Conservation (phyloP, 2,113 vertebrate species). For the Protomyctophum bolini region DNA sequence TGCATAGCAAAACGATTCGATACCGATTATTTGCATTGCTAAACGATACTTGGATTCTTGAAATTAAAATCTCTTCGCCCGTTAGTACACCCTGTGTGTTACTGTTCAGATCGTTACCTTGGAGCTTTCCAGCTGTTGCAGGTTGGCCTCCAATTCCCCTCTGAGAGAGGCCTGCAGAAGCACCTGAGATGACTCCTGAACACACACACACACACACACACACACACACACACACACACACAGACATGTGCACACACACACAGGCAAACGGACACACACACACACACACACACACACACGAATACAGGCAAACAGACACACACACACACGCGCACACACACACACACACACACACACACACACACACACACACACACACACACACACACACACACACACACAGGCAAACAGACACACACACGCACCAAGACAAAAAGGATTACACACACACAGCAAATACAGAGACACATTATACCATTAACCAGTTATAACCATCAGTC, state of each 20-base stretch:
- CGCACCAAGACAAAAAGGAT: neutral
- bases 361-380: neutral
- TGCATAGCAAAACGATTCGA: too few relatives aligned
- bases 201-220: constrained; percentile 13
- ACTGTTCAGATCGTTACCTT: too few relatives aligned
- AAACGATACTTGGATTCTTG: too few relatives aligned
- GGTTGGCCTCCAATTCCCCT: constrained; percentile 90
- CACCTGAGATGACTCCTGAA: constrained; percentile 88
- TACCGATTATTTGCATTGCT: too few relatives aligned
- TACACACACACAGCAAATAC: neutral
- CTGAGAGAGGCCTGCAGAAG: constrained; percentile 87
- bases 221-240: constrained; percentile 55
- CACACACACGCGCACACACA: neutral
- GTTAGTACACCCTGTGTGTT: too few relatives aligned
- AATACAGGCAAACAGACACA: constrained; percentile 7
- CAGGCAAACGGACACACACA: neutral
- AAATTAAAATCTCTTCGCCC: too few relatives aligned
- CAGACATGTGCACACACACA: constrained; percentile 52
- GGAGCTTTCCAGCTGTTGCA: constrained; percentile 90
- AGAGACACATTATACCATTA: neutral
- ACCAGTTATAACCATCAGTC: too few relatives aligned
- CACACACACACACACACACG: constrained; percentile 5
- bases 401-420: neutral
- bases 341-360: neutral
- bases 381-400: neutral